Evolutionary conservation across 2,797 vertebrate genomes (phyloP), one percentile per base, ranked within the genome.

Genomic region (Crypturellus tataupa): DNA sequence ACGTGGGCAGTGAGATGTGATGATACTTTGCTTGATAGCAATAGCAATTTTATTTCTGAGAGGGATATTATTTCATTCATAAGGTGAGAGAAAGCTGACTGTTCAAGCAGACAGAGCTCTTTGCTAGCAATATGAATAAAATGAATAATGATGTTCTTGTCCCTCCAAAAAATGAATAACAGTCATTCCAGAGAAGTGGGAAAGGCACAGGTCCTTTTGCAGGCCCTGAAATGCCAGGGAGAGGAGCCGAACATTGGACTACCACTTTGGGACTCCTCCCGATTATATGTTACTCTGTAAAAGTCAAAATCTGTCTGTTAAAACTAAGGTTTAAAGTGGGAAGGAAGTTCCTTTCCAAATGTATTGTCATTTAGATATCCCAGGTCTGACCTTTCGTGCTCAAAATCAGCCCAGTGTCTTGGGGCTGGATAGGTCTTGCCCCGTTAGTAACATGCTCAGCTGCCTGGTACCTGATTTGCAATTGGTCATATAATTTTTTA

Each of bases 311-410:
- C 23, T 31, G 12, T 7, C 39, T 67, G 3, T 56, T 67, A 39
- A 17, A 24, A 25, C 31, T 62, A 68, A 4, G 12, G 42, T 17
- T 67, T 53, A 27, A 75, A 58, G 56, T 13, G 4, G 3, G 17
- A 73, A 89, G 12, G 5, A 70, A 65, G 49, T 44, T 14, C 8
- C 39, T 93, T 75, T 81, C 11, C 88, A 85, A 85, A 80, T n/a
- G 0, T 16, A 18, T 60, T 73, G 15, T 49, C 10, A 63, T 33
- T 13, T 24, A 33, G 3, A 46, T 21, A 49, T 1, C 11, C 25
- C 51, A 60, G 29, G 53, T 60, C 58, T 64, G 59, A 37, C 24
- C 33, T 53, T 53, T 37, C 0, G 2, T 16, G 64, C 15, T 56
- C 27, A 77, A 40, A 65, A 70, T 14, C 5, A 56, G 1, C 23